Evolutionary conservation across 1,140 invertebrate species (phyloP).

Genomic region (Probaryconus sp.): DNA sequence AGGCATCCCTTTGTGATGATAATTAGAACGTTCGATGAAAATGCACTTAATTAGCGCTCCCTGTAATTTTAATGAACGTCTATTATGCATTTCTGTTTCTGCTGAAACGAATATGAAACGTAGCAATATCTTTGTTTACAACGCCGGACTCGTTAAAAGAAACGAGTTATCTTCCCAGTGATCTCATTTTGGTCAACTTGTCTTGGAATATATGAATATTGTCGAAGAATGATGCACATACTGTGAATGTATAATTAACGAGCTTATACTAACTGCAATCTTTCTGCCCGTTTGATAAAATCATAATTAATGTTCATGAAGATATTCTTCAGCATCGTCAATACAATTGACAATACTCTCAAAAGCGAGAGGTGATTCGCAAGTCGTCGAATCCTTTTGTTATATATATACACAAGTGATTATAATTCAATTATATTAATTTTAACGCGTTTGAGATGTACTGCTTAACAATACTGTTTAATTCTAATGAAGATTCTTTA

Average conservation of each 20-base stretch:
- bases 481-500: too few species aligned
- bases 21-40: slow-evolving; percentile 57
- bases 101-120: slow-evolving; percentile 45
- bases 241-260: slow-evolving; percentile 55
- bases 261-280: slow-evolving; percentile 14
- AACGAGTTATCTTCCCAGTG: slow-evolving; percentile 40
- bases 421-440: too few species aligned
- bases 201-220: slow-evolving; percentile 48
- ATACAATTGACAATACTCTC: slow-evolving; percentile 13
- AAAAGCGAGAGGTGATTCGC: too few species aligned
- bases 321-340: slow-evolving; percentile 25
- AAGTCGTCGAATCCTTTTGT: not conserved
- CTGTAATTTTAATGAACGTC: slow-evolving; percentile 58
- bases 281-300: not conserved
- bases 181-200: slow-evolving; percentile 53
- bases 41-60: slow-evolving; percentile 58
- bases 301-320: slow-evolving; percentile 45
- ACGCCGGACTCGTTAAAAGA: slow-evolving; percentile 42
- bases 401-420: too few species aligned
- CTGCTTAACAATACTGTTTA: too few species aligned
- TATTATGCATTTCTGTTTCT: slow-evolving; percentile 47
- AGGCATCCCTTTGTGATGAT: slow-evolving; percentile 48
- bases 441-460: too few species aligned
- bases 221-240: slow-evolving; percentile 45
- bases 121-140: slow-evolving; percentile 50